Evolutionary conservation across 2,797 vertebrate species (phyloP), one percentile per base, ranked within the genome.

Genomic region (Morus bassanus): DNA sequence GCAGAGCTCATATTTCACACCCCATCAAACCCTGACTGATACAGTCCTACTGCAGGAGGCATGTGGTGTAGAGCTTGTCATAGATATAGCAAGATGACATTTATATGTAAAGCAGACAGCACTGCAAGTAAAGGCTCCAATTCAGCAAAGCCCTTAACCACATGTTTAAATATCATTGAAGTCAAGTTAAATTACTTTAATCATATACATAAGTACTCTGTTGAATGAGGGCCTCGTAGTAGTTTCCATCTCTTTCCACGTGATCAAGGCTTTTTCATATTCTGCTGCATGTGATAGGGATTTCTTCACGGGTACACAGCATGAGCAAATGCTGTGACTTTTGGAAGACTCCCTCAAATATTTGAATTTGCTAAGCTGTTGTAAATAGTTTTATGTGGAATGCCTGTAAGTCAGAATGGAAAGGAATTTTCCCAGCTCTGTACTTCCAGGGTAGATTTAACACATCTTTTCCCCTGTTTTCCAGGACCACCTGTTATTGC

Each of bases 401-500:
- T 85, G 85, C 65, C 85, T 81, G 54, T 91, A 65, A 78, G 87
- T 61, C 48, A 91, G 59, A 87, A 64, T 50, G 53, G 59, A 76
- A 69, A 85, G 68, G 72, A 60, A 77, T 95, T 94, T 95, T 81
- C 85, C 41, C 79, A 82, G 74, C 50, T 92, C 63, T 76, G 5
- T 48, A 16, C 57, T 95, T 80, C 33, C 74, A 83, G 56, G 39
- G 76, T n/a, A 81, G 65, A 51, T 87, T 39, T 97, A 96, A 97
- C 78, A 76, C 31, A 54, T 94, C 43, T 91, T 94, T 97, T 96
- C 46, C 54, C 22, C 15, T 96, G 24, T 97, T 91, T 98, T 98
- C 88, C 97, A 99, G 99, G 99, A 99, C 98, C 99, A 99, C 97
- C 98, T 99, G 73, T 98, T 99, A 18, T 96, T 99, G 97, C 99